Evolutionary conservation across 1,140 invertebrate genomes (phyloP), one percentile per base, ranked within the genome.

Genomic region (Campoletis sonorensis): DNA sequence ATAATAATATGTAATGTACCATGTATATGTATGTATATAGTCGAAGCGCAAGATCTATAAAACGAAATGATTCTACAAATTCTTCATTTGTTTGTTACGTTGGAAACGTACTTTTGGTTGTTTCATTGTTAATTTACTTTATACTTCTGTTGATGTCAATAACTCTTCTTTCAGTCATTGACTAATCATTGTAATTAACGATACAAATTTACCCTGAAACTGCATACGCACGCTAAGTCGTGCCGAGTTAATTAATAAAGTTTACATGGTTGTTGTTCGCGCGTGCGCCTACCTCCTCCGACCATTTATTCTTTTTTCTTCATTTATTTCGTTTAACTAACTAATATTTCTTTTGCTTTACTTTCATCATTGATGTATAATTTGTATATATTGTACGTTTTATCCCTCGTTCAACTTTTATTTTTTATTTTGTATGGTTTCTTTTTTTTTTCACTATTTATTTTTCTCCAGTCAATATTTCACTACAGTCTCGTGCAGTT

Each of bases 371-470:
- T 58, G 45, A 72, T 80, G 79, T 80, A 80, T 33, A 80, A 23
- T 71, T 80, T 70, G 67, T 80, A 27, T 79, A 79, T 67, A 51
- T 79, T 79, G 67, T 79, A 79, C 58, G 58, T 79, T 79, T 30
- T 51, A 15, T 30, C 13, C 33, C 67, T 30, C 18, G 30, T 30
- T 70, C 3, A 1, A 23, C 8, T 78, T 78, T 30, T n/a, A n/a
- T n/a, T n/a, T n/a, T n/a, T n/a, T n/a, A n/a, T n/a, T n/a, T n/a
- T n/a, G n/a, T n/a, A n/a, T n/a, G n/a, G n/a, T n/a, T n/a, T n/a
- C n/a, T n/a, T n/a, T n/a, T n/a, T n/a, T 78, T 30, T 4, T 58
- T 54, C n/a, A 4, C n/a, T 54, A 54, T 54, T 54, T 54, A 54
- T 54, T 54, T 37, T 26, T 79, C 10, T 37, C 37, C 11, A 21